Percentiles rank a stretch among this genome's conserved stretches.
phyloP scores from a whole-genome alignment of 2,113 vertebrate genomes.

The Perca schrenkii region DNA sequence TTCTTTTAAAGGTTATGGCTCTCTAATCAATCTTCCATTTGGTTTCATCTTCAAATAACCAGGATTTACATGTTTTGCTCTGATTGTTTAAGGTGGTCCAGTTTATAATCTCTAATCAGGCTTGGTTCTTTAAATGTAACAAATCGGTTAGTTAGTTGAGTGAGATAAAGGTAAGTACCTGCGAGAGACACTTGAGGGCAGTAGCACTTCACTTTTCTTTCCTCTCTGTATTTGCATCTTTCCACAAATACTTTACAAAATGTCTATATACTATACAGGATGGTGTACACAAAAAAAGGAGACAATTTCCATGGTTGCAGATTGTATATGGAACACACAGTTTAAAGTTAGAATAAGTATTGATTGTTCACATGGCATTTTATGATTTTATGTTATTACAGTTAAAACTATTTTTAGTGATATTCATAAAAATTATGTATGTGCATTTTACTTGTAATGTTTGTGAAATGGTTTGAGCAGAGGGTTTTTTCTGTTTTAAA shows the following conservation, averaged over 20 bases:
- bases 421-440: not conserved
- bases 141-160: not conserved
- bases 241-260: not conserved
- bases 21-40: not conserved
- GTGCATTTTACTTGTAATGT: slow-evolving; percentile 34
- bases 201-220: slow-evolving; percentile 34
- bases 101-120: not conserved
- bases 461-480: slow-evolving; percentile 36
- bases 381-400: not conserved
- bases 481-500: slow-evolving; percentile 24
- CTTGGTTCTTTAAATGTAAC: not conserved
- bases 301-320: not conserved
- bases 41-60: not conserved
- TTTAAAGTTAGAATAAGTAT: not conserved
- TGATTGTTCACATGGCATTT: slow-evolving; percentile 13
- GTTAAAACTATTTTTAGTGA: not conserved
- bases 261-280: not conserved
- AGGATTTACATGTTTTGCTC: not conserved
- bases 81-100: not conserved
- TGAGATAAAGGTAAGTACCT: not conserved
- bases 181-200: slow-evolving; percentile 72
- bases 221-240: not conserved
- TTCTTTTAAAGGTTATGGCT: not conserved
- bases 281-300: not conserved
- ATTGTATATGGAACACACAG: not conserved